Conservation (phyloP, 2,888 invertebrate genomes). For the Drosophila diplacantha region DNA sequence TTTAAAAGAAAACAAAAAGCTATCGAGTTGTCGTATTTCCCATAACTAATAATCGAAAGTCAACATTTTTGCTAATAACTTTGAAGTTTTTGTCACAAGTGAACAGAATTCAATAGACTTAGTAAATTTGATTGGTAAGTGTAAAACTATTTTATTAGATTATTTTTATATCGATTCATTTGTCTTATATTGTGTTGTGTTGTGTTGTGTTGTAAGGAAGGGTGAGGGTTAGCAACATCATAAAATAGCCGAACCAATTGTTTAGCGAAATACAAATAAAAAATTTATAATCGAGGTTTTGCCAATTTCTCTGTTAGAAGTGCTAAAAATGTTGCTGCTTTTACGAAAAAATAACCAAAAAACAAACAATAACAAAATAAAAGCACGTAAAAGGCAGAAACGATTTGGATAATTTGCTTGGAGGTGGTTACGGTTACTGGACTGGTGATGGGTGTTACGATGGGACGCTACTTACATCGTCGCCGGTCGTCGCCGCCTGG, state of each 20-base stretch:
- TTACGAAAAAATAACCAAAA: constrained; percentile 12
- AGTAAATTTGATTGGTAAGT: background rate
- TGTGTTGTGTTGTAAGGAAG: constrained; percentile 10
- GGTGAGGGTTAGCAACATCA: constrained; percentile 53
- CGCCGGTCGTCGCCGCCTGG: constrained; percentile 61
- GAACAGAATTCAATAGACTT: background rate
- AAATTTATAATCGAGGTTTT: constrained; percentile 13
- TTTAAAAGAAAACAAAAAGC: background rate
- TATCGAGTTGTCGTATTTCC: background rate
- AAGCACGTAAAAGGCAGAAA: constrained; percentile 28
- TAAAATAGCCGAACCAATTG: constrained; percentile 55
- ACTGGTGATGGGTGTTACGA: constrained; percentile 39
- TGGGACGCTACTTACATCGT: constrained; percentile 64
- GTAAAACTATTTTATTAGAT: background rate
- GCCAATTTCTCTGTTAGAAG: constrained; percentile 38
- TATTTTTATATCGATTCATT: background rate
- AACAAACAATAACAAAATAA: constrained; percentile 15
- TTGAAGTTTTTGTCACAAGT: constrained; percentile 3
- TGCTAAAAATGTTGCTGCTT: constrained; percentile 38
- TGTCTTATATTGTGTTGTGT: background rate
- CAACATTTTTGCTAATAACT: background rate
- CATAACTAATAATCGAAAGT: background rate
- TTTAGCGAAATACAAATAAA: constrained; percentile 43
- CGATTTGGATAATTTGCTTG: constrained; percentile 28
- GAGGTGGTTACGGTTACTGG: constrained; percentile 36